Evolutionary conservation across 2,113 vertebrate species (phyloP).

Genomic region (Ahaetulla prasina): DNA sequence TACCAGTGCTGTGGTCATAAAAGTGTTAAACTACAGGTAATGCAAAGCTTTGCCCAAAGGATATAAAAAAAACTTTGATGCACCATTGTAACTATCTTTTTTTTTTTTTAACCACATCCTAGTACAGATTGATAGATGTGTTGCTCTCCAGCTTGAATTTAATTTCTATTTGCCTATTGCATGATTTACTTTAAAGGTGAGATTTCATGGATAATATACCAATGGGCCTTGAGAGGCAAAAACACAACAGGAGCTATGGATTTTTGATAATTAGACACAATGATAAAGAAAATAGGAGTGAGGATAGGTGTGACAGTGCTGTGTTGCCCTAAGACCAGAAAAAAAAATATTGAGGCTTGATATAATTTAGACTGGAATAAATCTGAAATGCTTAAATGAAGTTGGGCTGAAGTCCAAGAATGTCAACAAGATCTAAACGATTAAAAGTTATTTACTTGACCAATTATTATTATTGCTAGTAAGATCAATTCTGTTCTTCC

Average conservation of each 20-base stretch:
- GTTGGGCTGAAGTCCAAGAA: neutral
- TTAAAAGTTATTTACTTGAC: neutral
- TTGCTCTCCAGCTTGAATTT: neutral
- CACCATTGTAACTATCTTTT: neutral
- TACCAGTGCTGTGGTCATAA: too few relatives aligned
- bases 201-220: neutral
- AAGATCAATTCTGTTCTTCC: neutral
- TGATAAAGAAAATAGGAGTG: neutral
- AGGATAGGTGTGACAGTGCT: too few relatives aligned
- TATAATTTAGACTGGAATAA: neutral
- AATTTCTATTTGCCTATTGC: neutral
- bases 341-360: neutral
- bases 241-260: neutral
- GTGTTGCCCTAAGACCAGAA: neutral
- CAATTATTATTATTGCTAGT: neutral
- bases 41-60: neutral
- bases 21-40: neutral
- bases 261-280: neutral
- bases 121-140: neutral
- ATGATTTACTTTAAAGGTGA: neutral
- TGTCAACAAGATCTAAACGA: neutral
- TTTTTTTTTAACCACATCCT: neutral
- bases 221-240: neutral
- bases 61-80: neutral
- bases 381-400: neutral